These are phyloP conservation scores for Embiotoca jacksoni DNA, from an alignment of 2,113 vertebrate genomes.

Conservation along the genomic window DNA sequence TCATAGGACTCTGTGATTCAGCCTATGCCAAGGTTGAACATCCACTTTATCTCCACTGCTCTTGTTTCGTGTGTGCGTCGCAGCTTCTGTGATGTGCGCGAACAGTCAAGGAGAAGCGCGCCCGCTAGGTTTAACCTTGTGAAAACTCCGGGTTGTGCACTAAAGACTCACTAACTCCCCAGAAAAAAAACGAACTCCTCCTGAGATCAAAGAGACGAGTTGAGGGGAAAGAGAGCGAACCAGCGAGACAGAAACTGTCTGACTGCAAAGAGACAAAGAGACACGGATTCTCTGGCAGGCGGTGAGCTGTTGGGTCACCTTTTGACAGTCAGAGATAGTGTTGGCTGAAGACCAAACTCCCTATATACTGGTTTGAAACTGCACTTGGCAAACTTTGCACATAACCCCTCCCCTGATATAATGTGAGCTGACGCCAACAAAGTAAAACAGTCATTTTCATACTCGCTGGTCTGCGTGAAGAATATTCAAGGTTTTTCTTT, in stretches of 20 bases:
- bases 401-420: background rate
- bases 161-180: constrained; percentile 29
- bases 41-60: constrained; percentile 35
- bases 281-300: constrained; percentile 7
- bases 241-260: constrained; percentile 11
- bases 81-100: constrained; percentile 36
- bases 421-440: constrained; percentile 8
- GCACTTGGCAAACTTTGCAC: background rate
- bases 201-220: constrained; percentile 43
- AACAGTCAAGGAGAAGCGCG: constrained; percentile 40
- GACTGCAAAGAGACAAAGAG: constrained; percentile 6
- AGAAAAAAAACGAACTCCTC: constrained; percentile 34
- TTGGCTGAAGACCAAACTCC: constrained; percentile 9
- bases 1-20: constrained; percentile 37
- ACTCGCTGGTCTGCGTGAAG: too few relatives aligned
- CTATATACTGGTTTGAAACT: background rate
- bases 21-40: constrained; percentile 48
- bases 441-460: background rate
- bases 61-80: constrained; percentile 19
- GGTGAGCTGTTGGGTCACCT: constrained; percentile 16
- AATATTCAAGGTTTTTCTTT: too few relatives aligned
- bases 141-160: constrained; percentile 45
- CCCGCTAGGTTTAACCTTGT: constrained; percentile 61
- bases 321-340: constrained; percentile 14
- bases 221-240: background rate